These are phyloP conservation scores for Myotis yumanensis DNA, from an alignment of 2,113 vertebrate genomes.

Conservation along the genomic window DNA sequence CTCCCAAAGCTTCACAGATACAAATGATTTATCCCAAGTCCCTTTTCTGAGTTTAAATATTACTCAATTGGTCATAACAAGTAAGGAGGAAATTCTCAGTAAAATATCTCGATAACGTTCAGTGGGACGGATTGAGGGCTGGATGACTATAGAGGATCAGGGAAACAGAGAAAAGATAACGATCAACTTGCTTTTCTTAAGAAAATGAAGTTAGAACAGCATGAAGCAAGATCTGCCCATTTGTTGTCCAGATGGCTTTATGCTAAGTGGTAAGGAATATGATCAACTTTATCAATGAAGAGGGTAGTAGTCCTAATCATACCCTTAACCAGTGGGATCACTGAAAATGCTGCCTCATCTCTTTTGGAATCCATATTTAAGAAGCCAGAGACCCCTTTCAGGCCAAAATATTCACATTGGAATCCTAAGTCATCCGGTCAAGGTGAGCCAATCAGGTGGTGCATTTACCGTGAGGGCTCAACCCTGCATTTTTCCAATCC, in stretches of 20 bases:
- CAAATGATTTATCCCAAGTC: not conserved
- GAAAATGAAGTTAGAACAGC: not conserved
- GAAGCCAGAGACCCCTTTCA: not conserved
- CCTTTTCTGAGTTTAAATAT: conserved; percentile 29
- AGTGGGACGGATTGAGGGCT: not conserved
- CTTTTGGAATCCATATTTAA: conserved; percentile 16
- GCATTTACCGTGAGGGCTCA: not conserved
- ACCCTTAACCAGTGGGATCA: not conserved
- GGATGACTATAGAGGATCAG: not conserved
- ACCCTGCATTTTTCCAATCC: not conserved
- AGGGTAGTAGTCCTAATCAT: not conserved
- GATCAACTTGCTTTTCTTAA: not conserved
- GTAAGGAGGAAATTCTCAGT: not conserved
- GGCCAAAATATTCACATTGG: not conserved
- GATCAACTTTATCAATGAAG: not conserved
- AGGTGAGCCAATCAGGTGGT: not conserved
- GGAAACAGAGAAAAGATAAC: not conserved
- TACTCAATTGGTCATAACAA: not conserved
- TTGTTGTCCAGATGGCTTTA: not conserved
- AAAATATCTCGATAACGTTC: not conserved
- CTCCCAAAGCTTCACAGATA: not conserved
- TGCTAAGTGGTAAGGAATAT: not conserved
- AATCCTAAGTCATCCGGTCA: not conserved
- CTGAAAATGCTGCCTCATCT: not conserved
- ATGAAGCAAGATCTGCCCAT: not conserved